A percentile compares a stretch with the other conserved stretches of the same genome.
Evolutionary conservation across 2,888 invertebrate species (phyloP).

Genomic region (Dastarcus helophoroides): DNA sequence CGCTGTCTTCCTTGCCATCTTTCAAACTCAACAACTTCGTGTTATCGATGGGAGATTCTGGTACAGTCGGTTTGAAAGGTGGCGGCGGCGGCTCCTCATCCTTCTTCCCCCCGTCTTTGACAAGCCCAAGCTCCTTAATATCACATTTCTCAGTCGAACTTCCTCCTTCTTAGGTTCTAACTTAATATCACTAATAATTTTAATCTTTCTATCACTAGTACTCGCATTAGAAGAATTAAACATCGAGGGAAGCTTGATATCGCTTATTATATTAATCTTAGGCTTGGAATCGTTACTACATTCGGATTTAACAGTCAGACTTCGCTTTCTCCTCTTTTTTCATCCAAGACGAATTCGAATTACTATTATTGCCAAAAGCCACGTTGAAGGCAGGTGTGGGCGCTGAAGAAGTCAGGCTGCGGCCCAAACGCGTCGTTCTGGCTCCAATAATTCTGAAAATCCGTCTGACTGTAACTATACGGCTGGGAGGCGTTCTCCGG

Average conservation of each 20-base stretch:
- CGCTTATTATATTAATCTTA: slow-evolving; percentile 37
- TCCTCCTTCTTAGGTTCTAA: slow-evolving; percentile 36
- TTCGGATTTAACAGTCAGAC: slow-evolving; percentile 27
- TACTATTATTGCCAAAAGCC: slow-evolving; percentile 18
- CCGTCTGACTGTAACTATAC: slow-evolving; percentile 10
- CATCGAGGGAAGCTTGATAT: slow-evolving; percentile 32
- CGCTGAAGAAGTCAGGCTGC: slow-evolving; percentile 24
- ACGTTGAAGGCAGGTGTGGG: slow-evolving; percentile 23
- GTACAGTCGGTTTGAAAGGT: slow-evolving; percentile 42
- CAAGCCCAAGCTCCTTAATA: neutral
- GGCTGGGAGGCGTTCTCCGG: neutral
- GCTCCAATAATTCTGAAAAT: slow-evolving; percentile 18
- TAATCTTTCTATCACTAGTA: slow-evolving; percentile 30
- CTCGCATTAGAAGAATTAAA: slow-evolving; percentile 17
- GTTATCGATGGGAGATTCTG: slow-evolving; percentile 25
- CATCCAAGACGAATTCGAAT: slow-evolving; percentile 26
- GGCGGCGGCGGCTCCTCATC: slow-evolving; percentile 6
- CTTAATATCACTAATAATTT: slow-evolving; percentile 35
- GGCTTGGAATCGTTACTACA: slow-evolving; percentile 31
- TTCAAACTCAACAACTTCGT: slow-evolving; percentile 11
- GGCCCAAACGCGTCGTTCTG: slow-evolving; percentile 16
- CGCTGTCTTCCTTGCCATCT: slow-evolving; percentile 57
- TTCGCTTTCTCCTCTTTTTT: slow-evolving; percentile 27
- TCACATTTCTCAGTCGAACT: slow-evolving; percentile 44
- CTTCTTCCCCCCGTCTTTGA: slow-evolving; percentile 32